These are phyloP conservation scores for Danionella dracula DNA, from an alignment of 2,797 vertebrate species.

Conservation along the genomic window DNA sequence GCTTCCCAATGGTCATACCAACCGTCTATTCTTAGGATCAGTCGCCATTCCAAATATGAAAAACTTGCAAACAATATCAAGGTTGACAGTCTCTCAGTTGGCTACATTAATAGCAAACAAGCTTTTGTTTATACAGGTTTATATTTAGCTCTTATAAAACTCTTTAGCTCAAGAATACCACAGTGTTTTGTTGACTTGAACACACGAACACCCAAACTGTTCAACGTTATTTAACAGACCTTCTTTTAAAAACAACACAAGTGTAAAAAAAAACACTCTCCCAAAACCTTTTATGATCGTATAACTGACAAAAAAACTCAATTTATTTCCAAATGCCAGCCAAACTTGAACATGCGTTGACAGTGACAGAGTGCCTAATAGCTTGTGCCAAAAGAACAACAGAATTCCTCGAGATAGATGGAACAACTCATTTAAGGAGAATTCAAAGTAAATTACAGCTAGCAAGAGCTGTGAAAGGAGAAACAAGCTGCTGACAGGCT, in stretches of 20 bases:
- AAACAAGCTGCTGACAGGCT: not conserved
- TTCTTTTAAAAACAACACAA: slow-evolving; percentile 6
- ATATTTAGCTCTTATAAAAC: not conserved
- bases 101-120: not conserved
- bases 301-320: slow-evolving; percentile 24
- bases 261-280: slow-evolving; percentile 10
- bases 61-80: slow-evolving; percentile 31
- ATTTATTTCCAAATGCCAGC: slow-evolving; percentile 22
- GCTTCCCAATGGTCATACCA: slow-evolving; percentile 24
- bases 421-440: slow-evolving; percentile 6
- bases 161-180: not conserved
- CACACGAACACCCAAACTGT: slow-evolving; percentile 1
- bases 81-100: too few species aligned
- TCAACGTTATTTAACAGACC: not conserved
- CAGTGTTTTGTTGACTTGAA: not conserved
- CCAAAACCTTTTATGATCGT: slow-evolving; percentile 10
- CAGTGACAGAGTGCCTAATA: slow-evolving; percentile 13
- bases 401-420: slow-evolving; percentile 19
- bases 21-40: slow-evolving; percentile 38
- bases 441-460: not conserved
- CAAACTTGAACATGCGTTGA: slow-evolving; percentile 9
- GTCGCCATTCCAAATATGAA: slow-evolving; percentile 26
- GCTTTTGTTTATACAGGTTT: not conserved
- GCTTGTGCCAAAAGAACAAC: not conserved
- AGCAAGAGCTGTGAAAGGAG: not conserved